Evolutionary conservation across 1,140 invertebrate species (phyloP).

Genomic region (Conus ventricosus): DNA sequence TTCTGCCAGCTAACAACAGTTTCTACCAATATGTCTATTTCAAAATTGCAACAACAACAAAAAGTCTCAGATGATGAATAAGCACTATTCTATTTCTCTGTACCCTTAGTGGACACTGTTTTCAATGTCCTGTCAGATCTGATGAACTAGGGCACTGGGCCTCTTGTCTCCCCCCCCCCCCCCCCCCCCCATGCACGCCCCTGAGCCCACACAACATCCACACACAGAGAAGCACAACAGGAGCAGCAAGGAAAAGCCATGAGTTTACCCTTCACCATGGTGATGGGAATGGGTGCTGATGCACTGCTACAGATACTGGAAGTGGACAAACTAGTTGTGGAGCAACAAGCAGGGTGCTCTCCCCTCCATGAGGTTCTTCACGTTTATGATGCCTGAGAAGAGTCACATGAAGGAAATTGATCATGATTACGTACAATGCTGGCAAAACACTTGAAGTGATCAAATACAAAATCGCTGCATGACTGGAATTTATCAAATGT

Average conservation of each 20-base stretch:
- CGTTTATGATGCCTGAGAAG: slow-evolving; percentile 34
- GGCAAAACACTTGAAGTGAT: not conserved
- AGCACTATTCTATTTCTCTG: too few relatives aligned
- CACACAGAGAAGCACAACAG: not conserved
- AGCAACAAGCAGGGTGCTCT: slow-evolving; percentile 26
- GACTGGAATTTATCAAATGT: not conserved
- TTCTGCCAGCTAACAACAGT: too few relatives aligned
- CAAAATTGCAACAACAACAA: too few relatives aligned
- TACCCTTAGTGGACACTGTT: too few relatives aligned
- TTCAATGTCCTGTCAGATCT: too few relatives aligned
- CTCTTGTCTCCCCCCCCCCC: too few relatives aligned
- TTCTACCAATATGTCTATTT: too few relatives aligned
- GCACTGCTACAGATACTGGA: slow-evolving; percentile 1
- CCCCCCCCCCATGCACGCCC: too few relatives aligned
- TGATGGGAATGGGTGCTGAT: slow-evolving; percentile 34
- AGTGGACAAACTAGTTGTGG: slow-evolving; percentile 29
- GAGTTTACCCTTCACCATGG: slow-evolving; percentile 43
- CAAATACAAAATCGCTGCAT: not conserved
- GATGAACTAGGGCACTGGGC: too few relatives aligned
- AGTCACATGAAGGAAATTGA: not conserved
- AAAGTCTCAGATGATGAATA: too few relatives aligned
- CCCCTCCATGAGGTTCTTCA: slow-evolving; percentile 35
- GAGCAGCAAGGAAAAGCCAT: not conserved
- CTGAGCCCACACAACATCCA: too few relatives aligned
- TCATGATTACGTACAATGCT: not conserved